phyloP scores from a whole-genome alignment of 2,113 vertebrate genomes.

The Lota lota region DNA sequence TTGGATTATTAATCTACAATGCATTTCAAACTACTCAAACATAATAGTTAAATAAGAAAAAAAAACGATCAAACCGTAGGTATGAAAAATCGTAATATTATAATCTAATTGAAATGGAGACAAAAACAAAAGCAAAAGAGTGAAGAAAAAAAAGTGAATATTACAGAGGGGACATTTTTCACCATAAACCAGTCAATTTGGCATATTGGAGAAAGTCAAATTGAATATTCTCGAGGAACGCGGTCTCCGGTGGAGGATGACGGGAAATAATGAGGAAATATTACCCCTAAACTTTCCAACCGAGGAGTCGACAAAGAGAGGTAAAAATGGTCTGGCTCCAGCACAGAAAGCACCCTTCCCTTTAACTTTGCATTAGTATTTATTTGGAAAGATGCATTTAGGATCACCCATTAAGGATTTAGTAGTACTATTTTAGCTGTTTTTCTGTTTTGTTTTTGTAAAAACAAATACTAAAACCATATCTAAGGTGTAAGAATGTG shows the following conservation, averaged over 20 bases:
- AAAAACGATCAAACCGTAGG: too few relatives aligned
- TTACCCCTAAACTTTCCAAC: conserved; percentile 64
- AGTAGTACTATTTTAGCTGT: too few relatives aligned
- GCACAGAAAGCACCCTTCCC: conserved; percentile 56
- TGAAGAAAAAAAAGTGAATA: conserved; percentile 35
- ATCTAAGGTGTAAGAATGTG: conserved; percentile 38
- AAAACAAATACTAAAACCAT: conserved; percentile 20
- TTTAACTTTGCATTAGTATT: conserved; percentile 58
- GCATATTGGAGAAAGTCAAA: conserved; percentile 64
- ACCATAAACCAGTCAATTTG: conserved; percentile 71
- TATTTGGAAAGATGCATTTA: conserved; percentile 59
- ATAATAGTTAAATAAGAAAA: too few relatives aligned
- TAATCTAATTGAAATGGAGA: too few relatives aligned
- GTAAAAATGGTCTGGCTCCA: conserved; percentile 62
- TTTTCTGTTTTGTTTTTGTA: too few relatives aligned
- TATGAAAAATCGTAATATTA: too few relatives aligned
- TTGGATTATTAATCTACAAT: too few relatives aligned
- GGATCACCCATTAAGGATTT: conserved; percentile 57
- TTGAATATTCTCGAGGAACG: conserved; percentile 68
- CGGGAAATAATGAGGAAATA: conserved; percentile 76
- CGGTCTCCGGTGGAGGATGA: conserved; percentile 65
- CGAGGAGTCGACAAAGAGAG: conserved; percentile 44
- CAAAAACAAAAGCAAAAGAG: conserved; percentile 38
- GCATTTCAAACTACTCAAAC: too few relatives aligned
- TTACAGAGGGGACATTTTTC: conserved; percentile 67